Conservation (phyloP, 2,888 invertebrate species). For the Amiota minor region DNA sequence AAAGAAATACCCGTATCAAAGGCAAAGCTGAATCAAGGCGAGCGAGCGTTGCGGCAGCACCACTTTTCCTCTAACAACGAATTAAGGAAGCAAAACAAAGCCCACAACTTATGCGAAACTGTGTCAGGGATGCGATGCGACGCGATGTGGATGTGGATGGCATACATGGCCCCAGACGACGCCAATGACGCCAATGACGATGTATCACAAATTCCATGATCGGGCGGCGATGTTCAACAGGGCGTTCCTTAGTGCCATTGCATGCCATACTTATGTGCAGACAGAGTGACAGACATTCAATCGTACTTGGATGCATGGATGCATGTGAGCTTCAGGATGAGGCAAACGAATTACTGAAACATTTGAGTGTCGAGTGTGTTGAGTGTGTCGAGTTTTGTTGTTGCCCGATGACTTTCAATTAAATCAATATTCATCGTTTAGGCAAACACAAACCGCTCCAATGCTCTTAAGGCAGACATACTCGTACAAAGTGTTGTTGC, state of each 20-base stretch:
- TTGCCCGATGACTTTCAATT: slow-evolving; percentile 65
- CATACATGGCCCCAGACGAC: background rate
- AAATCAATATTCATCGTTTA: slow-evolving; percentile 71
- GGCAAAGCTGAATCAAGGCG: slow-evolving; percentile 55
- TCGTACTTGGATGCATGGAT: background rate
- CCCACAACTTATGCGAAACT: slow-evolving; percentile 51
- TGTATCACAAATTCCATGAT: slow-evolving; percentile 38
- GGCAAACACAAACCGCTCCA: slow-evolving; percentile 46
- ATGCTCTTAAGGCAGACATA: background rate
- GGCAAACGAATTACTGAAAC: background rate
- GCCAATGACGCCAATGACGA: slow-evolving; percentile 28
- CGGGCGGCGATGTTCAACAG: slow-evolving; percentile 26
- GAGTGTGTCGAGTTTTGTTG: background rate
- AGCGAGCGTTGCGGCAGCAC: slow-evolving; percentile 38
- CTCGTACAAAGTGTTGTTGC: slow-evolving; percentile 4
- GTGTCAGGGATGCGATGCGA: background rate
- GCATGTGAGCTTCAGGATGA: background rate
- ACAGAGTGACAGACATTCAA: background rate
- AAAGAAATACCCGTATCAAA: slow-evolving; percentile 29
- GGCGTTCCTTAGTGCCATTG: slow-evolving; percentile 29
- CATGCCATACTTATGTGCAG: background rate
- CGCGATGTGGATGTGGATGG: too few species aligned
- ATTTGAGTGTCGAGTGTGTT: slow-evolving; percentile 6
- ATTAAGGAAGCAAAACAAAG: slow-evolving; percentile 17
- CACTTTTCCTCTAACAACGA: background rate